Evolutionary conservation across 2,797 vertebrate species (phyloP).

Genomic region (Bucorvus abyssinicus): DNA sequence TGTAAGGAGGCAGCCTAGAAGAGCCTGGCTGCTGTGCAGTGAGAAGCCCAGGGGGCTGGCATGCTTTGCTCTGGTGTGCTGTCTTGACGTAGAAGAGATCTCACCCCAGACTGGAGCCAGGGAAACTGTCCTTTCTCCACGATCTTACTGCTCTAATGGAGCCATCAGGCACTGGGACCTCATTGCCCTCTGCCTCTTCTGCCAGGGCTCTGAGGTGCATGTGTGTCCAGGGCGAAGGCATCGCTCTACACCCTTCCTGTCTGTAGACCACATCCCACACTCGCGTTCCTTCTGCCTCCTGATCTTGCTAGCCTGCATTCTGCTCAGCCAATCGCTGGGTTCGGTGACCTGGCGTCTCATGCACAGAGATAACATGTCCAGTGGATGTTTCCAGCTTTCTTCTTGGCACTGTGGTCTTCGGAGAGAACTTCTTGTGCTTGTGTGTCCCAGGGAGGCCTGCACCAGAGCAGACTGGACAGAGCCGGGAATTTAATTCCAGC

Average conservation of each 20-base stretch:
- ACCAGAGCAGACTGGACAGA: slow-evolving; percentile 54
- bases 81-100: not conserved
- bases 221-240: not conserved
- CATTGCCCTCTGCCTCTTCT: not conserved
- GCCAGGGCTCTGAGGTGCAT: not conserved
- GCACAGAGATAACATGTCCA: slow-evolving; percentile 31
- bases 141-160: not conserved
- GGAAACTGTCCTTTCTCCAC: not conserved
- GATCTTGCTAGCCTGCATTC: not conserved
- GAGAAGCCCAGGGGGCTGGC: not conserved
- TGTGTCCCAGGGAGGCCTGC: slow-evolving; percentile 2
- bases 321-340: not conserved
- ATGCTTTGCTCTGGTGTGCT: not conserved
- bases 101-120: not conserved
- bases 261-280: not conserved
- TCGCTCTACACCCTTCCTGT: not conserved
- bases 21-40: not conserved
- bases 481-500: slow-evolving; percentile 62
- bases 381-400: slow-evolving; percentile 34
- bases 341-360: slow-evolving; percentile 33
- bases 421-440: not conserved
- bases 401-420: not conserved
- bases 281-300: slow-evolving; percentile 5
- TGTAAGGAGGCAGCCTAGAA: not conserved
- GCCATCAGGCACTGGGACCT: not conserved